Percentiles rank a stretch among this genome's conserved stretches.
phyloP scores from a whole-genome alignment of 2,113 vertebrate species.

The Odontesthes bonariensis region DNA sequence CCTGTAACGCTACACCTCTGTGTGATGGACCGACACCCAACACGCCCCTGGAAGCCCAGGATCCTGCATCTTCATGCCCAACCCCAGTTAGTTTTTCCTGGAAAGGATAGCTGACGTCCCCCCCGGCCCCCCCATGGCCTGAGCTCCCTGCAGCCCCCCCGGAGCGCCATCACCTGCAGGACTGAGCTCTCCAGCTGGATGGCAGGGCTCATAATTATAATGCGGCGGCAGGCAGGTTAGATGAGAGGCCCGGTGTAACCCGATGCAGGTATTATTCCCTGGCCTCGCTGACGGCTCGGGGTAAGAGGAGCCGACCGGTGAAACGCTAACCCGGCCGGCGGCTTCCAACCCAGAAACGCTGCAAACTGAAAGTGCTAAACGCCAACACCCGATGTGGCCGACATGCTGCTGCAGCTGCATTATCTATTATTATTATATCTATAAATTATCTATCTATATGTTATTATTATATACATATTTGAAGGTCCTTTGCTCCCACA shows the following conservation, averaged over 20 bases:
- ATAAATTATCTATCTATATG: too few species aligned
- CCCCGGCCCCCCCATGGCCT: constrained; percentile 16
- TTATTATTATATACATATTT: too few species aligned
- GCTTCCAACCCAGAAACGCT: constrained; percentile 54
- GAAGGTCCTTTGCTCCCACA: too few species aligned
- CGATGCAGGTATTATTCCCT: constrained; percentile 71
- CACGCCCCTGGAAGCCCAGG: constrained; percentile 41
- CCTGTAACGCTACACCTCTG: constrained; percentile 65
- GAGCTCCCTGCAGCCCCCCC: constrained; percentile 43
- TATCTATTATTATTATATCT: too few species aligned
- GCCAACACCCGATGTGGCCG: constrained; percentile 10
- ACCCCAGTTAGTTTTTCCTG: constrained; percentile 28
- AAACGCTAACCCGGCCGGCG: constrained; percentile 66
- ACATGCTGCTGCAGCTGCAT: constrained; percentile 12
- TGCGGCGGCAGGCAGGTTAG: constrained; percentile 66
- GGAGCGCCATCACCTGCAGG: constrained; percentile 48
- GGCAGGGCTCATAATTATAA: constrained; percentile 60
- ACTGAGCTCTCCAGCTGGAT: constrained; percentile 58
- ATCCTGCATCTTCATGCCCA: constrained; percentile 50
- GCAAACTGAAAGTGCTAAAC: constrained; percentile 71
- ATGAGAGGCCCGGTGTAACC: constrained; percentile 76
- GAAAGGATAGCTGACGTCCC: constrained; percentile 48
- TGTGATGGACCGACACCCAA: constrained; percentile 59
- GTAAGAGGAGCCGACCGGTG: constrained; percentile 78
- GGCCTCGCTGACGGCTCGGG: constrained; percentile 64